phyloP scores from a whole-genome alignment of 2,113 vertebrate species.

The Condylura cristata region DNA sequence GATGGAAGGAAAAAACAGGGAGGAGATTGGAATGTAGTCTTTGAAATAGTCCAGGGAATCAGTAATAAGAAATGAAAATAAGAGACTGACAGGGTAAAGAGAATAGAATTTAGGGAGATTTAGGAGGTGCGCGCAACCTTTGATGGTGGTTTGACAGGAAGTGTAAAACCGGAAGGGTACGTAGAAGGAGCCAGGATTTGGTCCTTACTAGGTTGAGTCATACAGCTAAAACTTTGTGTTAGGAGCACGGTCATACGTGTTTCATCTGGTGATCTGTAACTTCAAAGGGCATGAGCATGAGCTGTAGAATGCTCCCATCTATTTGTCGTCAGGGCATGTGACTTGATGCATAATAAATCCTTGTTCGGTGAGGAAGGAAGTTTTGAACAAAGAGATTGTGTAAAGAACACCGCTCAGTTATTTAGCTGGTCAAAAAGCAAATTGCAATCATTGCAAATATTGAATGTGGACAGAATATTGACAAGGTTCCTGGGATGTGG shows the following conservation, averaged over 20 bases:
- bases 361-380: not conserved
- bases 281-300: too few species aligned
- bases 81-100: not conserved
- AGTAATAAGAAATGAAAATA: not conserved
- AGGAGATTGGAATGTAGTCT: not conserved
- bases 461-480: not conserved
- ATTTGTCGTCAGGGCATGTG: fast-evolving
- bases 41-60: not conserved
- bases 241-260: fast-evolving
- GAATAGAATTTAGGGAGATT: not conserved
- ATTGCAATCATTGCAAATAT: not conserved
- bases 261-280: not conserved
- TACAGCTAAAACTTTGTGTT: not conserved
- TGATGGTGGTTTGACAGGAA: not conserved
- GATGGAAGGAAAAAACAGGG: not conserved
- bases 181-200: not conserved
- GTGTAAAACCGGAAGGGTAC: not conserved
- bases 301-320: too few species aligned
- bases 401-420: not conserved
- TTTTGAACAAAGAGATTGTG: not conserved
- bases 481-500: not conserved
- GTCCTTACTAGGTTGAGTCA: not conserved
- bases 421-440: not conserved
- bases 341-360: not conserved
- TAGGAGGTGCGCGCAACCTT: not conserved